Evolutionary conservation across 1,140 invertebrate species (phyloP).

Genomic region (Goniozus legneri): DNA sequence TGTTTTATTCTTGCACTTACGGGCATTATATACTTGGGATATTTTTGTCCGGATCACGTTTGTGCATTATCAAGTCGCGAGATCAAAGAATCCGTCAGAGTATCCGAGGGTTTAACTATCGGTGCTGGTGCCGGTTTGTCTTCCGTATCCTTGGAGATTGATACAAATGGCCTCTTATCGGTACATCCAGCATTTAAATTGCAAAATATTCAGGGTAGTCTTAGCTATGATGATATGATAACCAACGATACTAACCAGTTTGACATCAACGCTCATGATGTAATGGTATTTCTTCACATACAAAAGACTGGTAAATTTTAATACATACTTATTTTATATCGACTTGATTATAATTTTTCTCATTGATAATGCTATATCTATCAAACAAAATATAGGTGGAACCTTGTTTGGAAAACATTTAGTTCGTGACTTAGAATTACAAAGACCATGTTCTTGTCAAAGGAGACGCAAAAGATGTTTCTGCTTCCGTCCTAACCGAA

Average conservation of each 20-base stretch:
- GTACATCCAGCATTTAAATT: conserved; percentile 48
- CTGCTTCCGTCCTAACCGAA: conserved; percentile 85
- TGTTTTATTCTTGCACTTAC: conserved; percentile 74
- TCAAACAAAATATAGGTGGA: conserved; percentile 57
- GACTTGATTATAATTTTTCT: not conserved
- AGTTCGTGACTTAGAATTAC: conserved; percentile 87
- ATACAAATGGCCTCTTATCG: conserved; percentile 40
- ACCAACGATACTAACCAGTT: conserved; percentile 79
- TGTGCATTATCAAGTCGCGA: conserved; percentile 72
- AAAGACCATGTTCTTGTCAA: conserved; percentile 84
- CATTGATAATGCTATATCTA: not conserved
- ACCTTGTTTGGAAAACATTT: conserved; percentile 95
- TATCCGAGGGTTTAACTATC: conserved; percentile 43
- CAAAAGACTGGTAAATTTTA: conserved; percentile 79
- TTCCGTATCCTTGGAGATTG: conserved; percentile 38
- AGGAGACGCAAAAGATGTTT: conserved; percentile 83
- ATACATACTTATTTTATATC: not conserved
- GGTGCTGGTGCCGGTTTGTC: conserved; percentile 58
- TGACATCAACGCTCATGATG: conserved; percentile 88
- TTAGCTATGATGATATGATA: conserved; percentile 75
- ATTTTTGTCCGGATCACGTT: conserved; percentile 83
- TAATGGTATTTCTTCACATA: conserved; percentile 97
- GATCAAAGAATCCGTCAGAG: conserved; percentile 43
- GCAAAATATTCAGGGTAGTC: conserved; percentile 49
- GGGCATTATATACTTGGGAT: conserved; percentile 81